These are phyloP conservation scores for Meganola albula DNA, from an alignment of 2,888 invertebrate species.

Conservation along the genomic window DNA sequence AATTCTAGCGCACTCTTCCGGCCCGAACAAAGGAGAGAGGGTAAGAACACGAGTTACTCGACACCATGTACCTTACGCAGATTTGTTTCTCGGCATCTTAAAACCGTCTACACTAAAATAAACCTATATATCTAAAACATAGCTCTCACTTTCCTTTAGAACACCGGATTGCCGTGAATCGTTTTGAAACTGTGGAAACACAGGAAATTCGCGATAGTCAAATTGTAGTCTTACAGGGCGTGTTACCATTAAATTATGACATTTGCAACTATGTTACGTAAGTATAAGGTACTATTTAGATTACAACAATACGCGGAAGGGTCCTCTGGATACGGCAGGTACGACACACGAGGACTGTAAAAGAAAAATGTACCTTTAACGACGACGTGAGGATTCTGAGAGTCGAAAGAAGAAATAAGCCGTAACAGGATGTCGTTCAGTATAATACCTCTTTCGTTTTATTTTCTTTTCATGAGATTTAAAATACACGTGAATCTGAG, in stretches of 20 bases:
- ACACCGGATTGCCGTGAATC: conserved; percentile 43
- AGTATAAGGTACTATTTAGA: conserved; percentile 66
- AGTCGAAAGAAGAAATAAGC: conserved; percentile 73
- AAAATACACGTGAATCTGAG: conserved; percentile 31
- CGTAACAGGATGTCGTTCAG: conserved; percentile 75
- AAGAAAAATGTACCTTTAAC: conserved; percentile 78
- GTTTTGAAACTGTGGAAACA: conserved; percentile 51
- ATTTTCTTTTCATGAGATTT: conserved; percentile 52
- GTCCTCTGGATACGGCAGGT: conserved; percentile 64
- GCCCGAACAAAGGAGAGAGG: conserved; percentile 76
- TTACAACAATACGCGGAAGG: conserved; percentile 51
- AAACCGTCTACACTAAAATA: conserved; percentile 43
- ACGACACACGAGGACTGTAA: conserved; percentile 70
- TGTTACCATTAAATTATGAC: conserved; percentile 70
- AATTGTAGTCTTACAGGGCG: conserved; percentile 76
- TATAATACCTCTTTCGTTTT: conserved; percentile 69
- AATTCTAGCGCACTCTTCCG: conserved; percentile 78
- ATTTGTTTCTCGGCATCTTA: conserved; percentile 71
- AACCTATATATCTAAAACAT: conserved; percentile 46
- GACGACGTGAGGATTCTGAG: conserved; percentile 68
- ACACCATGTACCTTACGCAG: conserved; percentile 76
- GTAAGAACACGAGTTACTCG: conserved; percentile 78
- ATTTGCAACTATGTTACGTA: conserved; percentile 68
- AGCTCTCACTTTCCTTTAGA: conserved; percentile 47
- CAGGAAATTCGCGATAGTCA: conserved; percentile 77